Evolutionary conservation across 2,888 invertebrate genomes (phyloP), one percentile per base, ranked within the genome.

Genomic region (Carcina quercana): DNA sequence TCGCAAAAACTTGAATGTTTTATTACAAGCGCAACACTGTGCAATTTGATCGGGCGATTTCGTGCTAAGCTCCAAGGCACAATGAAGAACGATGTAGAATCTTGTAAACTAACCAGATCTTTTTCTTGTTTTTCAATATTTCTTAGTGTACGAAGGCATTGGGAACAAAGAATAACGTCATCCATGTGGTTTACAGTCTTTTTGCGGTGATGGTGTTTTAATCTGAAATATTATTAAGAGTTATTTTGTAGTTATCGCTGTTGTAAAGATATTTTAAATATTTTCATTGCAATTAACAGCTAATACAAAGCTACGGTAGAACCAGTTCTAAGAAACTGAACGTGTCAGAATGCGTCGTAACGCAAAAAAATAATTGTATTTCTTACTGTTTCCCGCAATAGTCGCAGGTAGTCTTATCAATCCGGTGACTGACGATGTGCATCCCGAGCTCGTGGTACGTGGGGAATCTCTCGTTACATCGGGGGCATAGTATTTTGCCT

Each of bases 101-200:
- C n/a, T n/a, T n/a, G 5, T 17, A 8, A 21, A 67, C 78, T 69
- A 53, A 83, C 82, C 32, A 59, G 63, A 49, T 80, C 82, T 53
- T 68, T 82, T 51, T 80, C 80, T 50, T 80, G 70, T 59, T 71
- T 82, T 61, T 83, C 83, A 28, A 79, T 67, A 40, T 46, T 60
- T 64, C 53, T 75, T 35, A 82, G 48, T 4, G 63, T 59, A 32
- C 79, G 70, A 13, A 73, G 56, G 50, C 83, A 83, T 32, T 66
- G 68, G 19, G 79, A 70, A 53, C 83, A 83, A 13, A 83, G 59
- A 40, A 79, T 65, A 8, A 83, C 44, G 28, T 79, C 70, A 61
- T 82, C 82, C 83, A 83, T 83, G 35, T 64, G 71, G 37, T 82
- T 83, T 14, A 83, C 48, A 0, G 76, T 80, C 50, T 79, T 80